phyloP scores from a whole-genome alignment of 37 sponge, comb jelly and placozoan species.

The Haliclona indistincta region DNA sequence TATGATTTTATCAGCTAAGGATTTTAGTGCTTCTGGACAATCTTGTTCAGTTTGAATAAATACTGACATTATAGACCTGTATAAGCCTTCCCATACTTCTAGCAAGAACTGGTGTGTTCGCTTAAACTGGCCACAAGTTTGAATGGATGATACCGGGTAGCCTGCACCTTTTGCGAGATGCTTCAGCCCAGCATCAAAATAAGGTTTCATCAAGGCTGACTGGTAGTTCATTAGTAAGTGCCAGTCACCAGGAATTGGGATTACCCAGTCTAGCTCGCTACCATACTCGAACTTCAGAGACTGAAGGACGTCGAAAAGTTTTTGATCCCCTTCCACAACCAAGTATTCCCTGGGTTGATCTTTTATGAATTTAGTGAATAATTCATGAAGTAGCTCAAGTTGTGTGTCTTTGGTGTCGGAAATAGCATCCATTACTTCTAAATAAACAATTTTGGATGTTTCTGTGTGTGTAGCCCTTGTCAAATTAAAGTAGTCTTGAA shows the following conservation, averaged over 20 bases:
- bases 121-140: constrained; percentile 31
- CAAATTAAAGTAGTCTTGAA: constrained; percentile 10
- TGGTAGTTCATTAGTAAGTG: constrained; percentile 19
- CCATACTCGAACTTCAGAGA: constrained; percentile 20
- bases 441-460: constrained; percentile 3
- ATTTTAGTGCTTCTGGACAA: neutral
- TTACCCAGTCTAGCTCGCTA: constrained; percentile 3
- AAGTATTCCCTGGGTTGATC: neutral
- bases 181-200: constrained; percentile 12
- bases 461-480: constrained; percentile 23
- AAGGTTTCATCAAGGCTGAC: constrained; percentile 7
- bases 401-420: constrained; percentile 23
- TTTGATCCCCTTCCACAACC: constrained; percentile 29
- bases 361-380: neutral
- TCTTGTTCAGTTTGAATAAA: neutral
- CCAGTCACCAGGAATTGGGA: constrained; percentile 25
- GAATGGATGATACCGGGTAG: constrained; percentile 12
- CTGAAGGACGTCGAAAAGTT: constrained; percentile 13
- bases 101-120: constrained; percentile 17
- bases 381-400: neutral
- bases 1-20: neutral
- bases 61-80: neutral
- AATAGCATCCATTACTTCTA: constrained; percentile 20
- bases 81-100: neutral
- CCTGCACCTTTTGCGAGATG: constrained; percentile 5